phyloP scores from a whole-genome alignment of 2,888 invertebrate species.

The Nemapogon koenigi region DNA sequence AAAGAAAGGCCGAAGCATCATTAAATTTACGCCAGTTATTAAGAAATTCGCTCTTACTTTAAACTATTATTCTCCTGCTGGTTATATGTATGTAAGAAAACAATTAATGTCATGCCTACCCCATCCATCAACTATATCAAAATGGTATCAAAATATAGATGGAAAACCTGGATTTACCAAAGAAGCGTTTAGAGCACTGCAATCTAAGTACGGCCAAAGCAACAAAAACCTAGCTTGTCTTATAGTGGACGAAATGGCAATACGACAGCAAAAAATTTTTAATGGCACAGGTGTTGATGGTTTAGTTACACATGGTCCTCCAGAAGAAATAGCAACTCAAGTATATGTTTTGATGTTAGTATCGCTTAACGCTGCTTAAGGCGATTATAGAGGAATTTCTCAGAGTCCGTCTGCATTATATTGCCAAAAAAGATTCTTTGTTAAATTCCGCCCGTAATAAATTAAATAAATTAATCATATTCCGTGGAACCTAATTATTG shows the following conservation, averaged over 20 bases:
- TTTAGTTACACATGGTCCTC: slow-evolving; percentile 18
- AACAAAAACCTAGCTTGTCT: slow-evolving; percentile 15
- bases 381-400: too few relatives aligned
- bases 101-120: slow-evolving; percentile 24
- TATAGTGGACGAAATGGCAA: slow-evolving; percentile 24
- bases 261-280: slow-evolving; percentile 9
- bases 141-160: slow-evolving; percentile 25
- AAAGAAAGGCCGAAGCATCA: slow-evolving; percentile 9
- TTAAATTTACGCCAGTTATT: slow-evolving; percentile 12
- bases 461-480: too few relatives aligned
- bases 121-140: slow-evolving; percentile 22
- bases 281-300: slow-evolving; percentile 22
- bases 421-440: too few relatives aligned
- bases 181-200: slow-evolving; percentile 19
- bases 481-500: too few relatives aligned
- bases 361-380: slow-evolving; percentile 20
- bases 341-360: slow-evolving; percentile 22
- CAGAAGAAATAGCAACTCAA: slow-evolving; percentile 14
- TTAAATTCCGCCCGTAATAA: too few relatives aligned
- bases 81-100: slow-evolving; percentile 26
- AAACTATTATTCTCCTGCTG: too few relatives aligned
- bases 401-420: too few relatives aligned
- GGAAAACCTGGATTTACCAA: slow-evolving; percentile 24
- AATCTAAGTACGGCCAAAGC: slow-evolving; percentile 14
- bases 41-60: slow-evolving; percentile 23